Percentiles rank a stretch among this genome's conserved stretches.
Conservation (phyloP, 2,888 invertebrate species). For the Cantharis rufa region DNA sequence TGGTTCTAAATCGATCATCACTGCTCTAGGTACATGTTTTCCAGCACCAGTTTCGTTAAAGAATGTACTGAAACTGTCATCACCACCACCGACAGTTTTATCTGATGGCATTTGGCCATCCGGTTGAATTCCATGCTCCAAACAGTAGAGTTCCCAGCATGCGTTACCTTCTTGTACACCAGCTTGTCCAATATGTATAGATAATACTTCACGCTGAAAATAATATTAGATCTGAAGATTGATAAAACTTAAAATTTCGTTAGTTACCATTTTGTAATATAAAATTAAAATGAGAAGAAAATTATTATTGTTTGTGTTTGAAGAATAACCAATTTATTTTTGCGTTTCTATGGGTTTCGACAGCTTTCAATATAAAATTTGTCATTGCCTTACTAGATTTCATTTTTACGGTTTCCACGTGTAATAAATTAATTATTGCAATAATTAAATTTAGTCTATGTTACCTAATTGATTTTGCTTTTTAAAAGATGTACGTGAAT, state of each 20-base stretch:
- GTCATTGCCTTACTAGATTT: background rate
- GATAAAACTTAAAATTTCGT: background rate
- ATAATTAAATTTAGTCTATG: too few species aligned
- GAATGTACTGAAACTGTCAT: constrained; percentile 65
- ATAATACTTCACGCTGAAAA: background rate
- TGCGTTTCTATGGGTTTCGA: background rate
- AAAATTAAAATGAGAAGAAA: background rate
- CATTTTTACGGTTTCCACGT: too few species aligned
- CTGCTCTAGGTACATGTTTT: background rate
- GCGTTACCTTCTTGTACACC: background rate
- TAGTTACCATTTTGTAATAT: background rate
- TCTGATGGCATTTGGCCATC: constrained; percentile 11
- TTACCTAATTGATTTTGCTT: too few species aligned
- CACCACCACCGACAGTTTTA: constrained; percentile 27
- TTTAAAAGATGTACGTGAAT: too few species aligned
- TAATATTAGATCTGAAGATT: background rate
- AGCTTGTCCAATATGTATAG: background rate
- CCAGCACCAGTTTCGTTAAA: constrained; percentile 69
- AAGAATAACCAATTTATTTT: background rate
- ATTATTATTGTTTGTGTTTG: background rate
- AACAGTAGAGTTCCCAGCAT: background rate
- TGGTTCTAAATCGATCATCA: background rate
- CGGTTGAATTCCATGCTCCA: constrained; percentile 29
- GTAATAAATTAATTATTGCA: too few species aligned
- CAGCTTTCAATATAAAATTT: background rate